Conservation (phyloP, 2,113 vertebrate genomes). For the Oxyura jamaicensis region DNA sequence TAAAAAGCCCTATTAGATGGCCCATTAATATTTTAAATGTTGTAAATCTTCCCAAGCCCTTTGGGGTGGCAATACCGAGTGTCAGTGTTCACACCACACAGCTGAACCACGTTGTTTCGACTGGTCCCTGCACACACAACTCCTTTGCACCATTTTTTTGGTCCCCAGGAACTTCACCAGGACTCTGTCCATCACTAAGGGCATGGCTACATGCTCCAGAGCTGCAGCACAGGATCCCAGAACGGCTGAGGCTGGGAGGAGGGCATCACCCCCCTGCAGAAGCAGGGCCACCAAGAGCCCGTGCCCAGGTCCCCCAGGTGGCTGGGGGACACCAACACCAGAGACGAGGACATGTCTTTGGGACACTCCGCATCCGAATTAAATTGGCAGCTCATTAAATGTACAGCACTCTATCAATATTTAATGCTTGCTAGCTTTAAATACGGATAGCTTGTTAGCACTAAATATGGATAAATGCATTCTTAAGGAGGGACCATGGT, state of each 20-base stretch:
- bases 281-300: background rate
- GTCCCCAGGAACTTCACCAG: background rate
- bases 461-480: background rate
- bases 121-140: background rate
- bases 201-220: background rate
- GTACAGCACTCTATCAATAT: background rate
- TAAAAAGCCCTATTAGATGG: background rate
- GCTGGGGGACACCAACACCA: background rate
- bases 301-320: background rate
- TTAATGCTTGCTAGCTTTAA: background rate
- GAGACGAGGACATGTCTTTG: background rate
- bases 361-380: background rate
- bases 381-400: background rate
- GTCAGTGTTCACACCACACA: background rate
- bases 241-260: background rate
- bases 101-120: background rate
- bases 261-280: no score
- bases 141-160: background rate
- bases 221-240: background rate
- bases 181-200: background rate
- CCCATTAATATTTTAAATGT: background rate
- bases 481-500: background rate
- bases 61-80: background rate
- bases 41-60: background rate
- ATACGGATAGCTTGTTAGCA: background rate